These are phyloP conservation scores for Egretta garzetta DNA, from an alignment of 2,113 vertebrate genomes.

Conservation along the genomic window DNA sequence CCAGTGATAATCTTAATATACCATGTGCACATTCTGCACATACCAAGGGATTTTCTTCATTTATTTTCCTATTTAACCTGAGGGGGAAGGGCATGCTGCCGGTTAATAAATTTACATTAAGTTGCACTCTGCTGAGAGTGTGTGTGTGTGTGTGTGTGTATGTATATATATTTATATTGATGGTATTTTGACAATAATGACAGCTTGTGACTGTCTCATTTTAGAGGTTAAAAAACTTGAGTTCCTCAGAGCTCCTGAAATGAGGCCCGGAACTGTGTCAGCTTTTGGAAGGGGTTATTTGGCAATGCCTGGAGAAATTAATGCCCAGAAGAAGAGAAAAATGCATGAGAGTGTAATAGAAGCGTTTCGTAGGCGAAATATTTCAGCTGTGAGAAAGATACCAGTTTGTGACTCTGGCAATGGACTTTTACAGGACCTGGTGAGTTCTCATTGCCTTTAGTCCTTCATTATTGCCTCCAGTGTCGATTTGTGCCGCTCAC, in stretches of 20 bases:
- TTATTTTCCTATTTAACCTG: not conserved
- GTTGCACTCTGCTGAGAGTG: not conserved
- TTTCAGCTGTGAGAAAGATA: not conserved
- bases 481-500: fast-evolving
- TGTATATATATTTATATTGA: not conserved
- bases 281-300: not conserved
- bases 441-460: not conserved
- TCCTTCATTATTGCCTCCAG: not conserved
- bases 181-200: not conserved
- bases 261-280: not conserved
- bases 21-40: not conserved
- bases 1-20: not conserved
- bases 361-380: not conserved
- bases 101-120: not conserved
- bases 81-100: not conserved
- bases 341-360: not conserved
- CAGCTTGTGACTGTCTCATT: not conserved
- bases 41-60: not conserved
- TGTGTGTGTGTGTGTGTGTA: not conserved
- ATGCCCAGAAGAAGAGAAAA: not conserved
- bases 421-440: not conserved
- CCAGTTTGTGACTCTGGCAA: not conserved
- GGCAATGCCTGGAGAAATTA: not conserved
- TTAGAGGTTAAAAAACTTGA: not conserved
- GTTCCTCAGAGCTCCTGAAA: not conserved